Conservation (phyloP, 1,140 invertebrate species). For the Bradynema listronoti region DNA sequence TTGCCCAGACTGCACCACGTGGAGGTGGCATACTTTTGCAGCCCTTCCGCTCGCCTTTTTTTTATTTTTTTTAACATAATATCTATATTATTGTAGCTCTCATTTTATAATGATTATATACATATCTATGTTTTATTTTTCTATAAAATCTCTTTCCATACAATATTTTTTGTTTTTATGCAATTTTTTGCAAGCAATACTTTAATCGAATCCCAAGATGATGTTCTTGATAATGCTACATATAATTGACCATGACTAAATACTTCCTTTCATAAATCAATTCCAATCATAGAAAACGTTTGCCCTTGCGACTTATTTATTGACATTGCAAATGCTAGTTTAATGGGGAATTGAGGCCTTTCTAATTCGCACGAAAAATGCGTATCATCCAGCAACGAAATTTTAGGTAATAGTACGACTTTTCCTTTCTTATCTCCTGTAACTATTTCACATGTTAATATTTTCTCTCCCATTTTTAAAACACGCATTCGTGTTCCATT, state of each 20-base stretch:
- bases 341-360: constrained; percentile 62
- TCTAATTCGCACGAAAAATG: constrained; percentile 15
- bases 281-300: constrained; percentile 52
- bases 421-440: constrained; percentile 22
- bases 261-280: constrained; percentile 57
- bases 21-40: no score
- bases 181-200: neutral
- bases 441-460: constrained; percentile 23
- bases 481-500: constrained; percentile 29
- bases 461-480: constrained; percentile 18
- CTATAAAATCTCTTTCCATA: neutral
- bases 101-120: no score
- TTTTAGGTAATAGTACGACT: constrained; percentile 19
- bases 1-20: no score
- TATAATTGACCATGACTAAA: constrained; percentile 61
- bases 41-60: no score
- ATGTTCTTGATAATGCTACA: constrained; percentile 38
- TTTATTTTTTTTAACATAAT: no score
- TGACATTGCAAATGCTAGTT: constrained; percentile 62
- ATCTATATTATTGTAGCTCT: no score
- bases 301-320: constrained; percentile 65
- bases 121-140: neutral
- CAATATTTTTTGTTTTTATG: neutral
- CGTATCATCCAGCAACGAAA: constrained; percentile 23
- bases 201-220: constrained; percentile 1